phyloP scores from a whole-genome alignment of 2,113 vertebrate genomes.

The Synchiropus splendidus region DNA sequence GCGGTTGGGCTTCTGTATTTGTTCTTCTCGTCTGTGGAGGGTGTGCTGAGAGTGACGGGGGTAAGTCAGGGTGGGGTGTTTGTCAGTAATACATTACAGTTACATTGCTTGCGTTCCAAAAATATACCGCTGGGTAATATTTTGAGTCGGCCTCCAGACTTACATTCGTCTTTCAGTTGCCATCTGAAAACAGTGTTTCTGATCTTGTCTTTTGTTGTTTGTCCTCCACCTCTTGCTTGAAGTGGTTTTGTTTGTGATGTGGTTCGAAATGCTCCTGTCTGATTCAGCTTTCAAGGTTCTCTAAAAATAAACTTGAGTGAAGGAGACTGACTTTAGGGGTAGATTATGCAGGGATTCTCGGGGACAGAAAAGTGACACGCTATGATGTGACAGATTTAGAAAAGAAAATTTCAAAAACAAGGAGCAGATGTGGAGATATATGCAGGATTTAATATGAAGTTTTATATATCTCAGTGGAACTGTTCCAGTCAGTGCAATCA shows the following conservation, averaged over 20 bases:
- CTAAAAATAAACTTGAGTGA: conserved; percentile 3
- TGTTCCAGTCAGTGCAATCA: neutral
- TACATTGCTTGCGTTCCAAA: too few species aligned
- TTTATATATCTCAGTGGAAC: neutral
- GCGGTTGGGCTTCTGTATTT: conserved; percentile 87
- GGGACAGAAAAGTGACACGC: conserved; percentile 7
- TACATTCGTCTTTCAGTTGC: too few species aligned
- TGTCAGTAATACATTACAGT: too few species aligned
- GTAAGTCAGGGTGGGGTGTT: too few species aligned
- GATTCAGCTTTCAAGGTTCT: conserved; percentile 8
- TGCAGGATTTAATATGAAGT: too few species aligned
- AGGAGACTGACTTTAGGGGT: conserved; percentile 2
- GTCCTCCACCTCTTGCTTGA: conserved; percentile 1
- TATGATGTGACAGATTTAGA: conserved; percentile 3
- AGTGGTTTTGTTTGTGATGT: neutral
- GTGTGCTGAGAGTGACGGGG: conserved; percentile 87
- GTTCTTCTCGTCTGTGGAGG: conserved; percentile 90
- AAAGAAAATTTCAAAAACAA: too few species aligned
- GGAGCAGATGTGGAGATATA: too few species aligned
- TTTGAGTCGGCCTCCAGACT: too few species aligned
- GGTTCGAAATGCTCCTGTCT: too few species aligned
- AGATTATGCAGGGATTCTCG: conserved; percentile 9
- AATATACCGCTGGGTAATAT: too few species aligned
- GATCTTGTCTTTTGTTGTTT: too few species aligned
- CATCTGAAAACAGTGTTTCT: neutral